Conservation (phyloP, 1,140 invertebrate genomes). For the Diprion similis region DNA sequence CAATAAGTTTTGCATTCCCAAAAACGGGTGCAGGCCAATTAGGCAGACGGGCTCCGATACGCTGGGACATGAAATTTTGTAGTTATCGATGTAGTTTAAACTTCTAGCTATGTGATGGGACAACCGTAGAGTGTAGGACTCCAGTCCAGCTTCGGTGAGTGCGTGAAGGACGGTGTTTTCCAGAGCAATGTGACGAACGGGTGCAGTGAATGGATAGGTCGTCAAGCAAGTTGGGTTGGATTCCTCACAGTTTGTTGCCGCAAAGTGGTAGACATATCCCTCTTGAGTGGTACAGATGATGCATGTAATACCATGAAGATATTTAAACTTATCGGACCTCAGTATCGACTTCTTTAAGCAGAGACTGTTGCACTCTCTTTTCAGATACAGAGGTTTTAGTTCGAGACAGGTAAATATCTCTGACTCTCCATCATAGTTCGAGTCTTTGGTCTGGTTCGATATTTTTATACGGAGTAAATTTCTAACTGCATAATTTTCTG, state of each 20-base stretch:
- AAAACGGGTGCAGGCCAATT: conserved; percentile 75
- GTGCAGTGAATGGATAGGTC: conserved; percentile 75
- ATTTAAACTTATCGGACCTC: conserved; percentile 51
- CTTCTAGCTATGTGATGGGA: conserved; percentile 62
- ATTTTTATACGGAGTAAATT: conserved; percentile 51
- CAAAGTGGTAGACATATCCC: conserved; percentile 67
- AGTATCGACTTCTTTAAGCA: conserved; percentile 53
- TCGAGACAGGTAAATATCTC: conserved; percentile 53
- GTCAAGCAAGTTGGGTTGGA: conserved; percentile 47
- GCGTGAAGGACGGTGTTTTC: conserved; percentile 77
- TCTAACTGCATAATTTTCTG: conserved; percentile 54
- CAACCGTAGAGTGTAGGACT: conserved; percentile 77
- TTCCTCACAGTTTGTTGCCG: conserved; percentile 39
- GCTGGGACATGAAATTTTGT: conserved; percentile 62
- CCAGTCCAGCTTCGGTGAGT: conserved; percentile 77
- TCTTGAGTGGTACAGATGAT: conserved; percentile 65
- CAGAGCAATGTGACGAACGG: conserved; percentile 70
- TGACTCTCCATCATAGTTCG: conserved; percentile 23
- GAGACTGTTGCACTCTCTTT: conserved; percentile 36
- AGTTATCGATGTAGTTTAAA: conserved; percentile 44
- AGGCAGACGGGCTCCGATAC: conserved; percentile 73
- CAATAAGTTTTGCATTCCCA: conserved; percentile 73
- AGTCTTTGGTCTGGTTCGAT: conserved; percentile 27
- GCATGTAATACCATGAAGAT: conserved; percentile 57
- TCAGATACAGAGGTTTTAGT: conserved; percentile 55